phyloP scores from a whole-genome alignment of 2,888 invertebrate genomes.

The Agelastica alni region DNA sequence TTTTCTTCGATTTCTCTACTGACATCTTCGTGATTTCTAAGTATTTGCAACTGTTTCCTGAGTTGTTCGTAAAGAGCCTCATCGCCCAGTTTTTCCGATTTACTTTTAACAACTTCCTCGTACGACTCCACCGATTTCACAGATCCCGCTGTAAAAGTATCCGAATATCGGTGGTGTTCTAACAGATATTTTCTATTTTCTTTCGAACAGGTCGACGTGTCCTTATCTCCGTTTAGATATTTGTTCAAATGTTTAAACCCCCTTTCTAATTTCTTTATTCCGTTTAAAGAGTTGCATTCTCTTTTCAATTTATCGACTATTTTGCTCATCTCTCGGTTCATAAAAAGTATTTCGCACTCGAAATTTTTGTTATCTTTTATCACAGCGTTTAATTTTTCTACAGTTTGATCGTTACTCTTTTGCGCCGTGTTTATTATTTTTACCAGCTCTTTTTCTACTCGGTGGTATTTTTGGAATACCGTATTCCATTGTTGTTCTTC shows the following conservation, averaged over 20 bases:
- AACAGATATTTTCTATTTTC: too few relatives aligned
- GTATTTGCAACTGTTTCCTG: background rate
- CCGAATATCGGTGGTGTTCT: background rate
- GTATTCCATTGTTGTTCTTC: background rate
- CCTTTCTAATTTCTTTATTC: background rate
- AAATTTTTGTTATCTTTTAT: background rate
- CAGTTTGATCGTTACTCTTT: background rate
- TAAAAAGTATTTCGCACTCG: background rate
- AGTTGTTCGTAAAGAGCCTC: background rate
- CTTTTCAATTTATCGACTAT: background rate
- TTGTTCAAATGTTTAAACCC: too few relatives aligned
- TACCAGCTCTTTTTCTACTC: background rate
- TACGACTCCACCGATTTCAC: background rate
- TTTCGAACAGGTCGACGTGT: too few relatives aligned
- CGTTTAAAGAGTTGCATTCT: background rate
- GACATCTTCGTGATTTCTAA: background rate
- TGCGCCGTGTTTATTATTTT: background rate
- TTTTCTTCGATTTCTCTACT: constrained; percentile 1
- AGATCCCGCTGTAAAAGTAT: background rate
- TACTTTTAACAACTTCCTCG: too few relatives aligned
- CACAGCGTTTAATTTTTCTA: background rate
- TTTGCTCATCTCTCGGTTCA: background rate
- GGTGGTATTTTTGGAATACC: background rate
- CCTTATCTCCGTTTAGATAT: too few relatives aligned
- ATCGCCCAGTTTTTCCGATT: too few relatives aligned